Conservation (phyloP, 2,888 invertebrate species). For the Athrips mouffetella region DNA sequence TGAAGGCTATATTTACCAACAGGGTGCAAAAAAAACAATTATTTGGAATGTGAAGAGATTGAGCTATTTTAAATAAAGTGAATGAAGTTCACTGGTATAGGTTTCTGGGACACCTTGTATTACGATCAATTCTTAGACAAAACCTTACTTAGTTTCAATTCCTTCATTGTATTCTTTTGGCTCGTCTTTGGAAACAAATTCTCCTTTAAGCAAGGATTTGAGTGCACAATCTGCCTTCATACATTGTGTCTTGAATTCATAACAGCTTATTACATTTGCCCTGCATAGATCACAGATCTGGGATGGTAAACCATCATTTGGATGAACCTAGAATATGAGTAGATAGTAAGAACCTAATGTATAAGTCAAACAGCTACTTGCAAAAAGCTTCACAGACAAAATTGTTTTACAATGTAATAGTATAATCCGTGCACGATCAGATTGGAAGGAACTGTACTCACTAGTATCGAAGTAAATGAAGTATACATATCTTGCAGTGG, state of each 20-base stretch:
- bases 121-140: not conserved
- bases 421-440: not conserved
- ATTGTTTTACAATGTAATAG: not conserved
- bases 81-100: too few species aligned
- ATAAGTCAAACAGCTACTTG: not conserved
- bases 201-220: slow-evolving; percentile 42
- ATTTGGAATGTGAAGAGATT: too few species aligned
- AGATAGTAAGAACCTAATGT: not conserved
- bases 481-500: slow-evolving; percentile 52
- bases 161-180: slow-evolving; percentile 9
- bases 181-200: slow-evolving; percentile 34
- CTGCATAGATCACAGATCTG: slow-evolving; percentile 49
- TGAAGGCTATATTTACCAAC: too few species aligned
- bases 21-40: too few species aligned
- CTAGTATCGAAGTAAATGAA: slow-evolving; percentile 51
- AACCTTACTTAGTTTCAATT: not conserved
- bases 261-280: slow-evolving; percentile 46
- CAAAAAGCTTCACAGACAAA: not conserved
- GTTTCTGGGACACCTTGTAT: too few species aligned
- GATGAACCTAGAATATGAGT: slow-evolving; percentile 31
- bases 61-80: too few species aligned
- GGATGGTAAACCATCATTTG: slow-evolving; percentile 42
- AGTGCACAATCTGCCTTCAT: slow-evolving; percentile 53
- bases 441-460: slow-evolving; percentile 32
- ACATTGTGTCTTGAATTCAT: slow-evolving; percentile 65